Evolutionary conservation across 2,113 vertebrate genomes (phyloP).

Genomic region (Grammomys surdaster): DNA sequence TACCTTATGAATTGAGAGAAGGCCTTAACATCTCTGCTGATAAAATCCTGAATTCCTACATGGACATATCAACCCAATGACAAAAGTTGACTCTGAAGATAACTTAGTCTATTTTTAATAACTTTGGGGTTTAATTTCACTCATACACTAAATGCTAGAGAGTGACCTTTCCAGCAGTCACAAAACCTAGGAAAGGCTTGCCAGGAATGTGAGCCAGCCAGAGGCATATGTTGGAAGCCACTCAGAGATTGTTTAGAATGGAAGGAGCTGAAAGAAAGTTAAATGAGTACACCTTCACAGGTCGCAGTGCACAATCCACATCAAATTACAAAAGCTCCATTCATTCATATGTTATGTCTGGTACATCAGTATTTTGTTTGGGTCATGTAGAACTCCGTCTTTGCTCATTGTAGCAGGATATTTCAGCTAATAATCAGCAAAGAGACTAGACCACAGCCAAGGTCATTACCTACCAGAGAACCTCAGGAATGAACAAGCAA

Average conservation of each 20-base stretch:
- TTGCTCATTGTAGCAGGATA: not conserved
- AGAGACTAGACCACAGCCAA: not conserved
- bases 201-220: not conserved
- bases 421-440: not conserved
- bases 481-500: not conserved
- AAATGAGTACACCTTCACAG: not conserved
- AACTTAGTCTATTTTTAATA: not conserved
- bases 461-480: not conserved
- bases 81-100: not conserved
- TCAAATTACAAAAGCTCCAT: not conserved
- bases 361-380: not conserved
- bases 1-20: conserved; percentile 8
- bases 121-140: not conserved
- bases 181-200: not conserved
- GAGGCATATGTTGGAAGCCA: not conserved
- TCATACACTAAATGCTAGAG: not conserved
- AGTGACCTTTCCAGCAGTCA: not conserved
- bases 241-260: not conserved
- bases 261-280: not conserved
- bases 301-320: not conserved
- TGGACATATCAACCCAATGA: not conserved
- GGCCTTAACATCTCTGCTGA: not conserved
- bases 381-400: not conserved
- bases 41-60: conserved; percentile 16
- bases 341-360: not conserved